Evolutionary conservation across 1,140 invertebrate genomes (phyloP).

Genomic region (Cydia splendana): DNA sequence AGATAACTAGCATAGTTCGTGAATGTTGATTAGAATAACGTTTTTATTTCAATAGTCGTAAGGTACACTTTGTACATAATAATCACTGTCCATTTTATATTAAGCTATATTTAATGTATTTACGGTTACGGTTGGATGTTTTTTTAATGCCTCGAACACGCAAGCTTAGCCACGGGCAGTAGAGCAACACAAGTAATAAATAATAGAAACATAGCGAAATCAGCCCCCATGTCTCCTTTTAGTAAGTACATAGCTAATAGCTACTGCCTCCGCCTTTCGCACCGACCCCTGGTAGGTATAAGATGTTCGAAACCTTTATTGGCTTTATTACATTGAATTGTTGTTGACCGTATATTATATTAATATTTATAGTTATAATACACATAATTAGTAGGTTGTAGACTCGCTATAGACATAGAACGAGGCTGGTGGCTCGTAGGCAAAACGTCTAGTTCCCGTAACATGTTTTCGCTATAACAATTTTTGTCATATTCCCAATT

Average conservation of each 20-base stretch:
- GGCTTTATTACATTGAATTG: slow-evolving; percentile 32
- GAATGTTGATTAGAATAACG: slow-evolving; percentile 51
- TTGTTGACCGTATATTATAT: slow-evolving; percentile 32
- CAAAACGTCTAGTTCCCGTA: background rate
- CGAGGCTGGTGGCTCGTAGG: background rate
- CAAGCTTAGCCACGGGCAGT: background rate
- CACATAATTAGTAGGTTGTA: slow-evolving; percentile 31
- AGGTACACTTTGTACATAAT: slow-evolving; percentile 62
- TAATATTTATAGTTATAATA: slow-evolving; percentile 32
- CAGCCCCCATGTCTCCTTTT: background rate
- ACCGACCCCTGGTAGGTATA: background rate
- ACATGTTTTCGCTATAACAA: background rate
- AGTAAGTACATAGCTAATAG: background rate
- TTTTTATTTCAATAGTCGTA: slow-evolving; percentile 50
- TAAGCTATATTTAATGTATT: slow-evolving; percentile 46
- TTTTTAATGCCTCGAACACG: slow-evolving; percentile 25
- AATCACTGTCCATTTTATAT: slow-evolving; percentile 68
- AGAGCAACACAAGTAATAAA: background rate
- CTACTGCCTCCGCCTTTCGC: background rate
- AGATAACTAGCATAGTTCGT: slow-evolving; percentile 58
- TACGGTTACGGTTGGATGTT: slow-evolving; percentile 12
- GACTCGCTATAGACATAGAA: slow-evolving; percentile 8
- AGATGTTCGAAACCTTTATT: slow-evolving; percentile 14
- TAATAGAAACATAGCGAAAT: slow-evolving; percentile 8
- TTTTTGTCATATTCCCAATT: background rate